A percentile compares a stretch with the other conserved stretches of the same genome.
phyloP scores from a whole-genome alignment of 1,140 invertebrate genomes.

The Saccostrea cuccullata region DNA sequence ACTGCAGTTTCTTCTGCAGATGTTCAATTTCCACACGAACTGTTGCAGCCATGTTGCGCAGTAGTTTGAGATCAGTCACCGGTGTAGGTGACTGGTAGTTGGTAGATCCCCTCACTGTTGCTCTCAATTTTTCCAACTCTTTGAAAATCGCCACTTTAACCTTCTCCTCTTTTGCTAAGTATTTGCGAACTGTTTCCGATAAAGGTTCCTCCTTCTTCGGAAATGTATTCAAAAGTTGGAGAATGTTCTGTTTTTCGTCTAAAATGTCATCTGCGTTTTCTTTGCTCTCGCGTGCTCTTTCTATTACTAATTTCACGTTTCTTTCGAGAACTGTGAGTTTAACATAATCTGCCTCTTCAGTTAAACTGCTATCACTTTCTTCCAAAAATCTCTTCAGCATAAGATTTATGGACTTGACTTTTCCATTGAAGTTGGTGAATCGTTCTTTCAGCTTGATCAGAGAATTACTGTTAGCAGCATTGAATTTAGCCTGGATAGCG shows the following conservation, averaged over 20 bases:
- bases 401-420: slow-evolving; percentile 36
- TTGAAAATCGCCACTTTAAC: slow-evolving; percentile 28
- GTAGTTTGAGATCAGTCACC: slow-evolving; percentile 44
- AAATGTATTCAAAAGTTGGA: slow-evolving; percentile 41
- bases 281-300: slow-evolving; percentile 18
- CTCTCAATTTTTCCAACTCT: slow-evolving; percentile 46
- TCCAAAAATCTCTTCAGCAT: slow-evolving; percentile 38
- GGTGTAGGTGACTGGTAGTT: neutral
- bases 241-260: slow-evolving; percentile 33
- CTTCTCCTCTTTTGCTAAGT: slow-evolving; percentile 53
- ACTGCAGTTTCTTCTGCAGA: slow-evolving; percentile 52
- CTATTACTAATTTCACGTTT: slow-evolving; percentile 40
- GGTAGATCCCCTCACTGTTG: slow-evolving; percentile 1
- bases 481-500: slow-evolving; percentile 50
- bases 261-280: slow-evolving; percentile 27
- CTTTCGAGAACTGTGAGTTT: slow-evolving; percentile 44
- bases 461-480: slow-evolving; percentile 55
- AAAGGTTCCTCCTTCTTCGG: slow-evolving; percentile 40
- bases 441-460: slow-evolving; percentile 51
- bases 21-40: slow-evolving; percentile 55
- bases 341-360: slow-evolving; percentile 25
- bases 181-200: slow-evolving; percentile 42
- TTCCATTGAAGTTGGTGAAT: slow-evolving; percentile 50
- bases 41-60: slow-evolving; percentile 51
- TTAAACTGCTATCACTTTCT: neutral